Evolutionary conservation across 2,888 invertebrate genomes (phyloP).

Genomic region (Platycnemis pennipes): DNA sequence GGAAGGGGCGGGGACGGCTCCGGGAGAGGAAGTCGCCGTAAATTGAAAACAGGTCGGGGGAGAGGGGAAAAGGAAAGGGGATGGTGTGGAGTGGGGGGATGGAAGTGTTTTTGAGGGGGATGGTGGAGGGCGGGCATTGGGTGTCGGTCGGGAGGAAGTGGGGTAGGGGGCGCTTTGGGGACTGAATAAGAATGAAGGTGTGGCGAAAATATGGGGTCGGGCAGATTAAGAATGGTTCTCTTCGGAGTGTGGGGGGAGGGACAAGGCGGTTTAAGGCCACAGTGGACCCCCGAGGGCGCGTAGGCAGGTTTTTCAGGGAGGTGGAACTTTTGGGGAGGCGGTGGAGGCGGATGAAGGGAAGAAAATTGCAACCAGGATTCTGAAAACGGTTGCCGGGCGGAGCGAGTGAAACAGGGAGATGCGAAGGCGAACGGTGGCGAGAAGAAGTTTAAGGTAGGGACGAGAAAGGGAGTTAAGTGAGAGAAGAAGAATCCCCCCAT

Average conservation of each 20-base stretch:
- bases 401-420: neutral
- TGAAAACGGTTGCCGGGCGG: conserved; percentile 4
- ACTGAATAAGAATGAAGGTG: conserved; percentile 65
- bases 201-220: conserved; percentile 52
- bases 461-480: neutral
- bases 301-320: neutral
- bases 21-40: neutral
- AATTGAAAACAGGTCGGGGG: conserved; percentile 20
- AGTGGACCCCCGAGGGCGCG: neutral
- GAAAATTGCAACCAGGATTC: conserved; percentile 13
- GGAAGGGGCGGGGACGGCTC: neutral
- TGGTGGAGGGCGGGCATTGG: neutral
- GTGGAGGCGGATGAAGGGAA: neutral
- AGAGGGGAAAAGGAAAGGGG: neutral
- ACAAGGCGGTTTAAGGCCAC: neutral
- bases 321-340: no score
- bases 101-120: neutral
- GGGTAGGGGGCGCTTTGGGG: neutral
- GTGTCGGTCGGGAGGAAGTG: neutral
- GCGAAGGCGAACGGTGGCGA: neutral
- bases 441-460: neutral
- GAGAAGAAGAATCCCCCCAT: neutral
- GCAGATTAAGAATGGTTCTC: conserved; percentile 44
- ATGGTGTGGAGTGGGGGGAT: neutral
- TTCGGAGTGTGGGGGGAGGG: neutral